Evolutionary conservation across 2,888 invertebrate species (phyloP).

Genomic region (Lepidocyrtinus sp.): DNA sequence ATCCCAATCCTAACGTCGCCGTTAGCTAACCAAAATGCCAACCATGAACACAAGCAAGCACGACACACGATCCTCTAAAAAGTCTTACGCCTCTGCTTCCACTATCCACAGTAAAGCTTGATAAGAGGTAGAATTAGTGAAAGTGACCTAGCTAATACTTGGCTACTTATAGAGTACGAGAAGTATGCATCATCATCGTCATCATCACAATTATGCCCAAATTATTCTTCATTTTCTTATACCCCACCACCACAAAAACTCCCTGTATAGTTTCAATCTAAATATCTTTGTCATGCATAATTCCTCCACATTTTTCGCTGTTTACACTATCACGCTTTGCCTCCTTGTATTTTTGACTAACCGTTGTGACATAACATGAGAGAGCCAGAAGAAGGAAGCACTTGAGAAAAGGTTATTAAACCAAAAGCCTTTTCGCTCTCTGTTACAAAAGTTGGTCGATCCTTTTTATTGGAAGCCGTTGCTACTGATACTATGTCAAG

Average conservation of each 20-base stretch:
- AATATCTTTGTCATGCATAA: too few relatives aligned
- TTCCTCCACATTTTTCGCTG: background rate
- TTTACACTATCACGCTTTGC: background rate
- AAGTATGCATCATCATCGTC: too few relatives aligned
- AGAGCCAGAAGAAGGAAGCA: conserved; percentile 33
- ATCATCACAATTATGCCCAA: too few relatives aligned
- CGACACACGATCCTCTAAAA: background rate
- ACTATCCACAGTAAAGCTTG: background rate
- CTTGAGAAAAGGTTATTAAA: conserved; percentile 52
- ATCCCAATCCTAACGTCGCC: background rate
- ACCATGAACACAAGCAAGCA: background rate
- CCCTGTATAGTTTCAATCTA: too few relatives aligned
- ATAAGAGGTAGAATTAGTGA: conserved; percentile 28
- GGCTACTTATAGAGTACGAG: too few relatives aligned
- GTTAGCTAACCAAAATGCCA: conserved; percentile 3
- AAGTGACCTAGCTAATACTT: conserved; percentile 48
- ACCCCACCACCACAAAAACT: too few relatives aligned
- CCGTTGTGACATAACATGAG: conserved; percentile 30
- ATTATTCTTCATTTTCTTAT: too few relatives aligned
- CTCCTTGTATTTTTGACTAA: background rate
- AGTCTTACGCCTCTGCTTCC: background rate
- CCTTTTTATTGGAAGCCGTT: background rate
- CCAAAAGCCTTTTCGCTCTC: conserved; percentile 31
- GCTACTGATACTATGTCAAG: background rate
- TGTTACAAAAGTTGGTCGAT: conserved; percentile 30